Base-by-base conservation (phyloP, 2,113 vertebrate genomes). In the Channa maculata region DNA sequence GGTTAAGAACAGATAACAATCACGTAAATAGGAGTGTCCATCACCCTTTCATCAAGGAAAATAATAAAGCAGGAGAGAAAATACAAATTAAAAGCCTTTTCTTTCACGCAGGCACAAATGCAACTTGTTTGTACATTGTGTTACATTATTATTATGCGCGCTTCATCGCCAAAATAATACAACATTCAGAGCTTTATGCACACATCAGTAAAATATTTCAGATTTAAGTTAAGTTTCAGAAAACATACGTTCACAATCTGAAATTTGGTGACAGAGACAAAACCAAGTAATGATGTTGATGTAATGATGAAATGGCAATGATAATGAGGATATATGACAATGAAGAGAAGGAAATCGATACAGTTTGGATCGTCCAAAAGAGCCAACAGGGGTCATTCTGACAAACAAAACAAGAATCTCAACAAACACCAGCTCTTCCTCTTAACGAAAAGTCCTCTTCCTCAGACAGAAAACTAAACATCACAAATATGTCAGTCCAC, bases 401-500 rank as follows among this genome's bases (percentile, higher is more conserved):
- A 75, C 45, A 1, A 68, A 71, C 8, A 50, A 54, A 50, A 50
- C 34, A 6, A 71, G 33, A 57, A 65, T 24, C 24, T 45, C 0
- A 4, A 49, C 46, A 75, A 65, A 64, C 11, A 34, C 10, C 79
- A 52, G 57, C 65, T 59, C 49, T 38, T 41, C 10, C 67, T 74
- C 64, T 58, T 67, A 79, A 59, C 8, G 60, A 59, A 48, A 72
- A 24, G 43, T 41, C 68, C 52, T 76, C 41, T 49, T 75, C 73
- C n/a, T 81, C 75, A 72, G 64, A 86, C 73, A 84, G 43, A 78
- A 73, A 74, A 57, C 63, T 5, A 57, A 71, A 72, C 53, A 65
- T 57, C 73, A 82, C 84, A 69, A 58, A 88, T 82, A 87, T 57
- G 68, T 83, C 73, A 71, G 72, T 77, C 82, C 75, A 90, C 82